Base-by-base conservation (phyloP, 1,140 invertebrate species). In the Chlorops oryzae region DNA sequence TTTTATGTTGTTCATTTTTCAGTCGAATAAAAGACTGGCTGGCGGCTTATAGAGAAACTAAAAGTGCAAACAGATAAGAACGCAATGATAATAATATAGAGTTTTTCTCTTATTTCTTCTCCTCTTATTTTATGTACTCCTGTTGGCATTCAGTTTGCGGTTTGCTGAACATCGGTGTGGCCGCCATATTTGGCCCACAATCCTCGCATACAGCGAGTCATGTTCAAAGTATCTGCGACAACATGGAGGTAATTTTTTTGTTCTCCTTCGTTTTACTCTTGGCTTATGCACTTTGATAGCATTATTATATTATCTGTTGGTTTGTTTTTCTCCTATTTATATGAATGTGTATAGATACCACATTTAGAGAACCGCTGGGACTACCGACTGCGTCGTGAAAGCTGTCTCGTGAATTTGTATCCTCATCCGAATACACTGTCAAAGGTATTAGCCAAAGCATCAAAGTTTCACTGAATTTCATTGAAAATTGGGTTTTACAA, bases 141-240 rank as follows among this genome's bases (percentile, higher is more conserved):
- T n/a, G n/a, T n/a, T n/a, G n/a, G n/a, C n/a, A n/a, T n/a, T n/a
- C 77, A 96, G 93, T 96, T 53, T 97, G 93, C 70, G 84, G 90
- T 57, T 78, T 95, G 52, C 74, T 96, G 47, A 78, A 86, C 54
- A 84, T 81, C 59, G 92, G 92, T 9, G 88, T 96, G 21, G 91
- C 90, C 4, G 92, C 90, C 20, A 90, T 97, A 63, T 96, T 96
- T 68, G 93, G 93, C 1, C 92, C 92, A 3, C 90, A 94, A 69
- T 92, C 87, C 32, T 81, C 85, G 1, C 87, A 92, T 42, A 92
- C 90, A 3, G 88, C 90, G 2, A 88, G 87, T 52, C 92, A 96
- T 73, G 90, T 96, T 13, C 92, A 96, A 74, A 92, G 90, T 47
- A 95, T 96, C 60, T 96, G 92, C 72, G 92, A 96, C 74, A 90